phyloP scores from a whole-genome alignment of 2,888 invertebrate genomes.

The Torymus auratus region DNA sequence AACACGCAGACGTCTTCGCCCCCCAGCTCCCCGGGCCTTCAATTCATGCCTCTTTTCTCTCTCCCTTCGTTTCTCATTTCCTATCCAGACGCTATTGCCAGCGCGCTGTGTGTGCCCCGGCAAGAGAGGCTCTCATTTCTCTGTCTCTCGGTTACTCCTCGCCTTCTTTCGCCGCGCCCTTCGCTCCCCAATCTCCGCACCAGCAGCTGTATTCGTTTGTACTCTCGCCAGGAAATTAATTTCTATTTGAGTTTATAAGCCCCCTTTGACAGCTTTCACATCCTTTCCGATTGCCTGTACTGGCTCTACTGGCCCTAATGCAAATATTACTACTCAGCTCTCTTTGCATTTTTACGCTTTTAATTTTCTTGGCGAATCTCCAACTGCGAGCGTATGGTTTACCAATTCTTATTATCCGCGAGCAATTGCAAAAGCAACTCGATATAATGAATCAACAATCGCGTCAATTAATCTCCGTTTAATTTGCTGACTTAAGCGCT shows the following conservation, averaged over 20 bases:
- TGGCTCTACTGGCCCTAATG: too few relatives aligned
- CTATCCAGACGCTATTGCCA: constrained; percentile 54
- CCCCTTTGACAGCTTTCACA: not conserved
- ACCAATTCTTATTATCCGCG: too few relatives aligned
- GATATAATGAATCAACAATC: too few relatives aligned
- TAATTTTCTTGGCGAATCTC: too few relatives aligned
- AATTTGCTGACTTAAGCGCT: too few relatives aligned
- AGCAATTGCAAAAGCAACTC: too few relatives aligned
- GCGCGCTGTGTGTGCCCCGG: constrained; percentile 5
- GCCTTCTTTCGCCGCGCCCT: not conserved
- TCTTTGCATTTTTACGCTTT: too few relatives aligned
- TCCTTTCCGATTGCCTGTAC: too few relatives aligned
- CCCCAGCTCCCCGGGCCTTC: constrained; percentile 9
- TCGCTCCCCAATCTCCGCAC: not conserved
- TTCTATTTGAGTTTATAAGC: constrained; percentile 38
- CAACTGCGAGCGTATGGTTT: too few relatives aligned
- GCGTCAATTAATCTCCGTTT: too few relatives aligned
- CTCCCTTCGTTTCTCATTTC: constrained; percentile 37
- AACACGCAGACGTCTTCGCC: constrained; percentile 52
- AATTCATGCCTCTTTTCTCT: constrained; percentile 43
- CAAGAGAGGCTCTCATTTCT: constrained; percentile 31
- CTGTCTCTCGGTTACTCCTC: constrained; percentile 59
- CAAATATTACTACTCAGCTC: too few relatives aligned
- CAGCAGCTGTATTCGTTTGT: not conserved
- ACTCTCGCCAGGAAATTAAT: constrained; percentile 31